Evolutionary conservation across 2,797 vertebrate species (phyloP), one percentile per base, ranked within the genome.

Genomic region (Xenops minutus): DNA sequence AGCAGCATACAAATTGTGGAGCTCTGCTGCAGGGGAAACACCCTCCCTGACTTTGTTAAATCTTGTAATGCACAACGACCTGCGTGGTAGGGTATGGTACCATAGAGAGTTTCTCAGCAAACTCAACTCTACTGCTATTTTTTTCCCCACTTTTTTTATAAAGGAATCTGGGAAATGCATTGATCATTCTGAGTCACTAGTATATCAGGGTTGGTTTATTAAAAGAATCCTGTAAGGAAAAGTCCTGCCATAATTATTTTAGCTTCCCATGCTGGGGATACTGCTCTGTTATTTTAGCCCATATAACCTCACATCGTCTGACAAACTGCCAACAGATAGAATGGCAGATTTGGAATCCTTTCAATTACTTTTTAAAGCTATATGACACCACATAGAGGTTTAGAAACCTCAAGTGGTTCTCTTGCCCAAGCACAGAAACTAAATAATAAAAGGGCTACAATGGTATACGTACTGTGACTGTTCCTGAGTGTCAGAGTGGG

Each of bases 371-470:
- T 87, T 59, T 63, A 39, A 34, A 19, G n/a, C 39, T 58, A 1
- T 37, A 4, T 55, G 24, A 27, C 6, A 34, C 8, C 1, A 0
- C 3, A 6, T n/a, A 46, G 24, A 67, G 39, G 27, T 74, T 30
- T 18, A 20, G 36, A 87, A 34, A 67, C 21, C 17, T 59, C n/a
- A 51, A 23, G 3, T 20, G 10, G 3, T 67, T 30, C 16, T 13
- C 27, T 59, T 68, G 23, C 9, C n/a, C 16, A 49, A 56, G 29
- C 21, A 37, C 11, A 61, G 32, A 51, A 85, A 52, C 37, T 34
- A 41, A 56, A 52, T 39, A 3, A 8, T 34, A 22, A 43, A 54
- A 86, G 39, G 46, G 12, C 41, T 72, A 4, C 36, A 36, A 4
- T 32, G 22, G 20, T n/a, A 10, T 48, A 43, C 7, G 2, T 49